Percentiles rank a stretch among this genome's conserved stretches.
phyloP scores from a whole-genome alignment of 2,113 vertebrate genomes.

The Sminthopsis crassicaudata region DNA sequence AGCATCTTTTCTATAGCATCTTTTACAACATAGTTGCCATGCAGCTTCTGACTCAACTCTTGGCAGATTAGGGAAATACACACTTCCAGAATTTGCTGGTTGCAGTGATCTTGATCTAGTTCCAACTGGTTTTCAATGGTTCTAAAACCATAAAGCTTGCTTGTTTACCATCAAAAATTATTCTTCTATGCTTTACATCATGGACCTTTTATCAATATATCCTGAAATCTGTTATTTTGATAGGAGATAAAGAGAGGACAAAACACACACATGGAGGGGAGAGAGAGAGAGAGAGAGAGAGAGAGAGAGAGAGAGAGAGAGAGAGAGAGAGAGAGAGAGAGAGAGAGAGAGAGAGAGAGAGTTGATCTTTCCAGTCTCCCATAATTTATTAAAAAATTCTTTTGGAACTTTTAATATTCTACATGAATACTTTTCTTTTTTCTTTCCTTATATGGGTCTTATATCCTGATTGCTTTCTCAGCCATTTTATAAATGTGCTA shows the following conservation, averaged over 20 bases:
- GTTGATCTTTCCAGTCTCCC: not conserved
- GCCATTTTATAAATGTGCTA: not conserved
- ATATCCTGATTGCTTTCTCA: constrained; percentile 6
- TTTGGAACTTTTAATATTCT: not conserved
- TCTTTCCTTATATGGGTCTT: not conserved
- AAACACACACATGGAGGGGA: no score
- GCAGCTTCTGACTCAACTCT: not conserved
- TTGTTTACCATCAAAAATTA: not conserved
- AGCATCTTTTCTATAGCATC: not conserved
- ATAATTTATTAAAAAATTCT: not conserved
- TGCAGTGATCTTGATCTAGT: not conserved
- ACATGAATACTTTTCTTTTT: not conserved
- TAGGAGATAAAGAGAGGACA: not conserved
- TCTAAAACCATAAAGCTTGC: not conserved
- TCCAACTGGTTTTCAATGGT: not conserved
- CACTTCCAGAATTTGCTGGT: not conserved
- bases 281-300: no score
- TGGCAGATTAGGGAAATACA: not conserved
- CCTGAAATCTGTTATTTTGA: not conserved
- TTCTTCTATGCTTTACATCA: not conserved
- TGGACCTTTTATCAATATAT: not conserved
- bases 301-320: no score
- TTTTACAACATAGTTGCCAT: not conserved
- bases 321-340: no score
- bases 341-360: not conserved